Base-by-base conservation (phyloP, 2,888 invertebrate genomes). In the Agelastica alni region DNA sequence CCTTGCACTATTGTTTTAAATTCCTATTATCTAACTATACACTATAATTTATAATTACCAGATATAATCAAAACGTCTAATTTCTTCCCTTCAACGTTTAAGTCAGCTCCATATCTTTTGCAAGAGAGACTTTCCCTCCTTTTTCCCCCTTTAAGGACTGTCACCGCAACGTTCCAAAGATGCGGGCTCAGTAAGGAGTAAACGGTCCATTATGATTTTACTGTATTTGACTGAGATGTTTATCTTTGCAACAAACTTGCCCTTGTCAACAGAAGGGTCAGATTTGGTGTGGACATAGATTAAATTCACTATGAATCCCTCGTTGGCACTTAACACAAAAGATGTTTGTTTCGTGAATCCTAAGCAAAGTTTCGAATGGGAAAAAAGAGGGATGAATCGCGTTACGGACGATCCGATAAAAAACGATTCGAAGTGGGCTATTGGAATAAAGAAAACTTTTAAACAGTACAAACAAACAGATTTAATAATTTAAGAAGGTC, bases 221-320 rank as follows among this genome's bases (percentile, higher is more conserved):
- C 37, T 48, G 30, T 48, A 48, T 39, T 48, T 47, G 16, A 30
- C 14, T 36, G 18, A 26, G 47, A 47, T 47, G 47, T 47, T 37
- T 46, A 46, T 46, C 47, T 39, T 39, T 44, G 17, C 44, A 44
- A 44, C 31, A 20, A 47, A 30, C 37, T 37, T 10, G 17, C 47
- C 47, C 37, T 47, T 37, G 37, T 47, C 30, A 47, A 37, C 37
- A 47, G n/a, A 36, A 47, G 47, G 47, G 47, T 47, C 47, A 47
- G 28, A 37, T 16, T 37, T 37, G 30, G 47, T 47, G 47, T 37
- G 44, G 44, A 31, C 44, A 44, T 18, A 37, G 47, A 37, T 47
- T 47, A 30, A 48, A 48, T 48, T 48, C 18, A 17, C 39, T 39
- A 39, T 30, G 18, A 48, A 48, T 48, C 47, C 47, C 47, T 39